Conservation (phyloP, 1,140 invertebrate species). For the Acromyrmex echinatior region DNA sequence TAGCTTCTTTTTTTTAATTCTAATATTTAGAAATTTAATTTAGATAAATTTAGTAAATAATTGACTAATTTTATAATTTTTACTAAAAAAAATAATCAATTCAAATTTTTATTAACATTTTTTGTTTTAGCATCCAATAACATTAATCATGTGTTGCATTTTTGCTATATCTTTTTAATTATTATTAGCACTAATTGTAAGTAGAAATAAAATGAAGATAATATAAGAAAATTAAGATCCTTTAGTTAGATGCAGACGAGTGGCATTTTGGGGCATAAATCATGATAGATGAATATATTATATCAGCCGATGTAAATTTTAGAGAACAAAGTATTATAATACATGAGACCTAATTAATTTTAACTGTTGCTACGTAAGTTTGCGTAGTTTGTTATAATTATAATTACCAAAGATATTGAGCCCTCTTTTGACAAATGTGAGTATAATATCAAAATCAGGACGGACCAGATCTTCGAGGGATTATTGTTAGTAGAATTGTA, state of each 20-base stretch:
- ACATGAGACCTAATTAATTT: slow-evolving; percentile 62
- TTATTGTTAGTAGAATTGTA: slow-evolving; percentile 19
- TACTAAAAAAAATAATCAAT: slow-evolving; percentile 18
- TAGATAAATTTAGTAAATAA: slow-evolving; percentile 56
- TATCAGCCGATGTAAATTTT: slow-evolving; percentile 61
- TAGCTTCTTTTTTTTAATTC: background rate
- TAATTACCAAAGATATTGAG: slow-evolving; percentile 31
- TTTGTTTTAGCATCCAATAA: slow-evolving; percentile 41
- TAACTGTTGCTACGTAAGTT: slow-evolving; percentile 38
- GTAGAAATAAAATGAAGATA: slow-evolving; percentile 49
- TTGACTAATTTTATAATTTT: slow-evolving; percentile 46
- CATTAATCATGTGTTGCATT: slow-evolving; percentile 45
- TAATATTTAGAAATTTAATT: slow-evolving; percentile 43
- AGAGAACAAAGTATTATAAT: slow-evolving; percentile 15
- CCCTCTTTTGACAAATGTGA: slow-evolving; percentile 16
- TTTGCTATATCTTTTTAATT: slow-evolving; percentile 28
- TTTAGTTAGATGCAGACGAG: slow-evolving; percentile 39
- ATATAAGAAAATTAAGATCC: slow-evolving; percentile 61
- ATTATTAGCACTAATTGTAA: slow-evolving; percentile 43
- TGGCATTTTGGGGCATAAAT: slow-evolving; percentile 39
- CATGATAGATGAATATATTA: slow-evolving; percentile 59
- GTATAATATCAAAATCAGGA: slow-evolving; percentile 36
- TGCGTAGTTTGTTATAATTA: slow-evolving; percentile 52
- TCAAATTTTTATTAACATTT: slow-evolving; percentile 11
- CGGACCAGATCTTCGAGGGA: slow-evolving; percentile 30